These are phyloP conservation scores for Drosophila nigricruria DNA, from an alignment of 2,888 invertebrate species.

Conservation along the genomic window DNA sequence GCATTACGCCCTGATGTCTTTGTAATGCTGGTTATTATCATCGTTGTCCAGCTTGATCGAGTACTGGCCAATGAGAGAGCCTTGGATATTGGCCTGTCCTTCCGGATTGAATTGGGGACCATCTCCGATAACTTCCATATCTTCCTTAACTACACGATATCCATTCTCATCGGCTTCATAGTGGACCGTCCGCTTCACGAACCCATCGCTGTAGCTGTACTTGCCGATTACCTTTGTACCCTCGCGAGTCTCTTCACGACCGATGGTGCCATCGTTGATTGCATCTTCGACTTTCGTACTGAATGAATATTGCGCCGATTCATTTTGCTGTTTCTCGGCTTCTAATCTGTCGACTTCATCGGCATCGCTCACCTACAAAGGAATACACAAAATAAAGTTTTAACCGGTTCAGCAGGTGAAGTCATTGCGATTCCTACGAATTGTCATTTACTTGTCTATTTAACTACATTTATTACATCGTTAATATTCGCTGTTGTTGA, in stretches of 20 bases:
- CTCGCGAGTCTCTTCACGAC: conserved; percentile 84
- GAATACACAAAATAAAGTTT: background rate
- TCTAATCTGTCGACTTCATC: conserved; percentile 55
- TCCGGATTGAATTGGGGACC: conserved; percentile 86
- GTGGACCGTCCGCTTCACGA: conserved; percentile 86
- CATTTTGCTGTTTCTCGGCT: conserved; percentile 81
- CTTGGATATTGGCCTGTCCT: conserved; percentile 85
- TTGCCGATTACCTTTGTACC: conserved; percentile 85
- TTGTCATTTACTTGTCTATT: conserved; percentile 20
- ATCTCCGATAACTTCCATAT: conserved; percentile 86
- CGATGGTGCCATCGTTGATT: conserved; percentile 85
- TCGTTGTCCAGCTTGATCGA: conserved; percentile 84
- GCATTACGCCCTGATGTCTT: conserved; percentile 59
- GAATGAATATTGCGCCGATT: conserved; percentile 86
- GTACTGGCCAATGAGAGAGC: conserved; percentile 85
- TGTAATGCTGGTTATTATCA: conserved; percentile 83
- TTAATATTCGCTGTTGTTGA: conserved; percentile 11
- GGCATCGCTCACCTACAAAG: conserved; percentile 9
- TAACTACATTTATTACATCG: conserved; percentile 12
- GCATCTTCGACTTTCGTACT: conserved; percentile 85
- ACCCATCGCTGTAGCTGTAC: conserved; percentile 88
- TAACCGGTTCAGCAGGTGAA: conserved; percentile 2
- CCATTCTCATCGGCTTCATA: conserved; percentile 88
- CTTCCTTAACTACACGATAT: conserved; percentile 87
- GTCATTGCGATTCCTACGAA: conserved; percentile 7